Percentiles rank a stretch among this genome's conserved stretches.
These are phyloP conservation scores for Oncorhynchus gorbuscha DNA, from an alignment of 2,113 vertebrate species.

Conservation along the genomic window DNA sequence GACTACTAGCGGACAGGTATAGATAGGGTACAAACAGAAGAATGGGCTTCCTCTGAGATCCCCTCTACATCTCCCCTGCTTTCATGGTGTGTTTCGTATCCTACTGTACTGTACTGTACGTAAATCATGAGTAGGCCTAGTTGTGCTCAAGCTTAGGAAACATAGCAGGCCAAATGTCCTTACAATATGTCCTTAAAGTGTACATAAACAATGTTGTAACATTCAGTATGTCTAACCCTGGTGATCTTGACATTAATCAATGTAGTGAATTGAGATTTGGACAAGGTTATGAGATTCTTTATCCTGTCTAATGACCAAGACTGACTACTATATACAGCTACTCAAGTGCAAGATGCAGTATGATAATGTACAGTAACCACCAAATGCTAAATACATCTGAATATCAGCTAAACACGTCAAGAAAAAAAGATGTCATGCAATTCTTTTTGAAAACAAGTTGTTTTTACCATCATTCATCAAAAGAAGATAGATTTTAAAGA, in stretches of 20 bases:
- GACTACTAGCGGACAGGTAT: conserved; percentile 68
- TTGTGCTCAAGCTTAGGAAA: conserved; percentile 53
- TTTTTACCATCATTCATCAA: conserved; percentile 5
- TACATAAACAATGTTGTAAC: not conserved
- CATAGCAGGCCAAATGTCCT: conserved; percentile 45
- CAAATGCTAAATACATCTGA: too few relatives aligned
- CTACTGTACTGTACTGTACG: conserved; percentile 58
- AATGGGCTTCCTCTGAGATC: conserved; percentile 59
- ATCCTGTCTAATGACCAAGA: too few relatives aligned
- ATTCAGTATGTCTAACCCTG: not conserved
- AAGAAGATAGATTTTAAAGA: conserved; percentile 19
- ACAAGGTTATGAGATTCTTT: too few relatives aligned
- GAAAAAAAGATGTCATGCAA: not conserved
- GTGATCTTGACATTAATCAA: too few relatives aligned
- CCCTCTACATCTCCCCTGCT: conserved; percentile 61
- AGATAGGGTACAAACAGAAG: conserved; percentile 64
- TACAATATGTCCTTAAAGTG: conserved; percentile 1
- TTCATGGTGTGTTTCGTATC: conserved; percentile 68
- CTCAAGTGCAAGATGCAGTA: too few relatives aligned
- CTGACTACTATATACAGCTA: too few relatives aligned
- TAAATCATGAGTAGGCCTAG: conserved; percentile 62
- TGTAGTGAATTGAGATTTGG: too few relatives aligned
- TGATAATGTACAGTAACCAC: too few relatives aligned
- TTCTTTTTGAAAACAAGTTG: not conserved
- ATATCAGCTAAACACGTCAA: too few relatives aligned